Percentiles rank a stretch among this genome's conserved stretches.
Conservation (phyloP, 2,888 invertebrate genomes). For the Lymantria monacha region DNA sequence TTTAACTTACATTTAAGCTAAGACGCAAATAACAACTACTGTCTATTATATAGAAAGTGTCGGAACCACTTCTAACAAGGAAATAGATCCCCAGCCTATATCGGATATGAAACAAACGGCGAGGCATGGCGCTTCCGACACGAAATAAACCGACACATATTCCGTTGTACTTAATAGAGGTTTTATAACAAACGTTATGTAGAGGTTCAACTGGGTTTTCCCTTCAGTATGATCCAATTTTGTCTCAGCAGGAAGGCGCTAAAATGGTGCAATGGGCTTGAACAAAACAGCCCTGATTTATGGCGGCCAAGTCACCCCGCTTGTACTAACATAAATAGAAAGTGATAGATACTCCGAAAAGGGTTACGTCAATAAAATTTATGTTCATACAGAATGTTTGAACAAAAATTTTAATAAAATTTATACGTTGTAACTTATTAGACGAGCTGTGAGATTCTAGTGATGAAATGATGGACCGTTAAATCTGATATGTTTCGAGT, state of each 20-base stretch:
- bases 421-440: too few relatives aligned
- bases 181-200: conserved; percentile 69
- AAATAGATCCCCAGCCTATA: conserved; percentile 24
- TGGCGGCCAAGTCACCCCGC: conserved; percentile 63
- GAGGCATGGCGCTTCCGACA: conserved; percentile 33
- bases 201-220: conserved; percentile 57
- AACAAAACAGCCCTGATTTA: conserved; percentile 76
- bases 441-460: too few relatives aligned
- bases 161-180: conserved; percentile 60
- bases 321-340: conserved; percentile 63
- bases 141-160: conserved; percentile 42
- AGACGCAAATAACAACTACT: too few relatives aligned
- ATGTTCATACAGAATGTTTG: conserved; percentile 28
- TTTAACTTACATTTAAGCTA: too few relatives aligned
- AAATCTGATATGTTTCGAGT: too few relatives aligned
- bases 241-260: conserved; percentile 70
- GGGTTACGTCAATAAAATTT: conserved; percentile 60
- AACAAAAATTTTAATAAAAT: not conserved
- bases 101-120: conserved; percentile 34
- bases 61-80: conserved; percentile 28
- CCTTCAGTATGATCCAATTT: conserved; percentile 74
- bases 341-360: conserved; percentile 68
- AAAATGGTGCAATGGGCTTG: conserved; percentile 73
- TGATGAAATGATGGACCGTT: too few relatives aligned
- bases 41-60: conserved; percentile 10